Conservation (phyloP, 2,888 invertebrate genomes). For the Lingula anatina region DNA sequence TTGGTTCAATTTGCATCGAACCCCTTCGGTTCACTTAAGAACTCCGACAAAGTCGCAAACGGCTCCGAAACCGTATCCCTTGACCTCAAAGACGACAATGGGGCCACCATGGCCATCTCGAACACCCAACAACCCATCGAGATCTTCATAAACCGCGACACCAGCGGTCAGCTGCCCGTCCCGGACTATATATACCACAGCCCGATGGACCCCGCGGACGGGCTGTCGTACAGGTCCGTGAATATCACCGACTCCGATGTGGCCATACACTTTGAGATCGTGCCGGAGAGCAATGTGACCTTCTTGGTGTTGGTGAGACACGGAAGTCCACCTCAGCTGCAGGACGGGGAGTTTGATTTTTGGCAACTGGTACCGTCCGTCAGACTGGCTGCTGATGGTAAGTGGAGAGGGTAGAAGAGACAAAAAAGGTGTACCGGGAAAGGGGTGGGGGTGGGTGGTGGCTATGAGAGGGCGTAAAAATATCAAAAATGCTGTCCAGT, state of each 20-base stretch:
- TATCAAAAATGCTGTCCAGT: not conserved
- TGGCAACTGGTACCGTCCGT: not conserved
- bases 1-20: conserved; percentile 13
- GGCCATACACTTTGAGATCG: conserved; percentile 14
- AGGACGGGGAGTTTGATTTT: conserved; percentile 12
- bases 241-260: conserved; percentile 2
- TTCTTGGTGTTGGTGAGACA: conserved; percentile 17
- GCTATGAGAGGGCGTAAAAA: no score
- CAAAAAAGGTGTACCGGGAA: no score
- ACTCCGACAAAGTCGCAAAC: conserved; percentile 7
- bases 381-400: not conserved
- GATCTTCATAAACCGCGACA: conserved; percentile 22
- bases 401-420: no score
- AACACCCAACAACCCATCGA: conserved; percentile 16
- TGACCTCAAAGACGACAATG: conserved; percentile 11
- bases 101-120: conserved; percentile 8
- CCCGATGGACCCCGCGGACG: conserved; percentile 12
- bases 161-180: conserved; percentile 5
- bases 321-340: conserved; percentile 14
- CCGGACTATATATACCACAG: conserved; percentile 5
- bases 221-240: conserved; percentile 12
- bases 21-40: conserved; percentile 7
- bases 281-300: conserved; percentile 13
- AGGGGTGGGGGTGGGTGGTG: no score
- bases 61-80: conserved; percentile 9